phyloP scores from a whole-genome alignment of 2,797 vertebrate species.

The Danio albolineatus region DNA sequence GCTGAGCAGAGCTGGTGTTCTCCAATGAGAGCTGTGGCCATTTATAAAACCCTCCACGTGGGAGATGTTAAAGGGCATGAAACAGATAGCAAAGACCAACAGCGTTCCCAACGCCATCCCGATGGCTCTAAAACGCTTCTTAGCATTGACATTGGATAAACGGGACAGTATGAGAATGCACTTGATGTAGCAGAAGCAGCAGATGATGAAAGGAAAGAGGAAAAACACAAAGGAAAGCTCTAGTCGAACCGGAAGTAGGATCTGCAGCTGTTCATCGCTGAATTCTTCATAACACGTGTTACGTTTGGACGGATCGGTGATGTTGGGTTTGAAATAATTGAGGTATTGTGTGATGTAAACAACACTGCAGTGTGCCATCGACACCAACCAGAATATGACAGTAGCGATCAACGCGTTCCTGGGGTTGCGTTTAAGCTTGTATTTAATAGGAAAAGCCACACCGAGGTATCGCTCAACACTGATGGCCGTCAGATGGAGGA shows the following conservation, averaged over 20 bases:
- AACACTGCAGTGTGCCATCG: slow-evolving; percentile 63
- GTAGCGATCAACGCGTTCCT: slow-evolving; percentile 52
- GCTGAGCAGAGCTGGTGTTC: slow-evolving; percentile 69
- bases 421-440: slow-evolving; percentile 65
- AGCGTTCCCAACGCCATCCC: slow-evolving; percentile 75
- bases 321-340: slow-evolving; percentile 39
- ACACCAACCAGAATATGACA: slow-evolving; percentile 61
- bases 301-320: slow-evolving; percentile 8
- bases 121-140: slow-evolving; percentile 69
- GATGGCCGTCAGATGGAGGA: slow-evolving; percentile 71
- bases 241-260: slow-evolving; percentile 72
- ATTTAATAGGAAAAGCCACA: slow-evolving; percentile 66
- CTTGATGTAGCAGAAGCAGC: slow-evolving; percentile 80
- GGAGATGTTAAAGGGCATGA: slow-evolving; percentile 76
- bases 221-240: slow-evolving; percentile 79
- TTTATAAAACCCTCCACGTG: slow-evolving; percentile 73
- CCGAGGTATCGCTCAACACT: slow-evolving; percentile 72
- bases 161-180: slow-evolving; percentile 74
- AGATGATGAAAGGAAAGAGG: slow-evolving; percentile 75
- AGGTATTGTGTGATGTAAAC: slow-evolving; percentile 66
- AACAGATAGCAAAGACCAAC: slow-evolving; percentile 77
- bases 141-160: slow-evolving; percentile 65
- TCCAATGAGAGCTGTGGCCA: slow-evolving; percentile 68
- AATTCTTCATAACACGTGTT: slow-evolving; percentile 72
- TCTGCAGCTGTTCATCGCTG: slow-evolving; percentile 24